A percentile compares a stretch with the other conserved stretches of the same genome.
Conservation (phyloP, 2,113 vertebrate species). For the Ciconia maguari region DNA sequence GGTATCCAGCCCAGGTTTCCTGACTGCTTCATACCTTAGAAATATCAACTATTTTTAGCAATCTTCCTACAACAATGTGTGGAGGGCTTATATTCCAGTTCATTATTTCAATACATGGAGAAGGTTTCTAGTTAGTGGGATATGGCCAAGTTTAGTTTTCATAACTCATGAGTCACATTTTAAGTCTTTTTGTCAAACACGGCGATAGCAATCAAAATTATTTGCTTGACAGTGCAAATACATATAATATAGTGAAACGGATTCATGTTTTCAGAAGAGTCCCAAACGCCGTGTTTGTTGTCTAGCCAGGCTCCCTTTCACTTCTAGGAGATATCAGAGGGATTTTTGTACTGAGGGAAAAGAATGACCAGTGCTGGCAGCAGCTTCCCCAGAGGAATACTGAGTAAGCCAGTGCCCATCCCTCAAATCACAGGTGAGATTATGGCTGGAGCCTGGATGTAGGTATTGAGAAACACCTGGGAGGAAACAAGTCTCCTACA, state of each 20-base stretch:
- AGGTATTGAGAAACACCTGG: background rate
- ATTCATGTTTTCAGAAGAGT: background rate
- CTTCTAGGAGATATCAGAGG: background rate
- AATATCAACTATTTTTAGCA: background rate
- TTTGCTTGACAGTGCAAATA: background rate
- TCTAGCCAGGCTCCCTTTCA: background rate
- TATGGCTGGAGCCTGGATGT: background rate
- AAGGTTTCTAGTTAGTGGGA: background rate
- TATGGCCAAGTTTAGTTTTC: background rate
- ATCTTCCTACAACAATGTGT: background rate
- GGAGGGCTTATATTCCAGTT: background rate
- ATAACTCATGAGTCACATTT: accelerated
- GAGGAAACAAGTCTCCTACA: background rate
- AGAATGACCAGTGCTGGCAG: background rate
- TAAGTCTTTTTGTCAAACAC: background rate
- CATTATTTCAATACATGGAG: background rate
- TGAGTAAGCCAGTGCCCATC: background rate
- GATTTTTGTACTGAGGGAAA: background rate
- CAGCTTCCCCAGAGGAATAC: background rate
- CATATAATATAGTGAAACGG: accelerated
- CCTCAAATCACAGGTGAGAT: background rate
- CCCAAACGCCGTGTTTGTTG: background rate
- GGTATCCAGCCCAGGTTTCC: background rate
- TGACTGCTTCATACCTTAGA: background rate
- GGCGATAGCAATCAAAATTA: background rate